A percentile compares a stretch with the other conserved stretches of the same genome.
Conservation (phyloP, 2,113 vertebrate species). For the Sigmodon hispidus region DNA sequence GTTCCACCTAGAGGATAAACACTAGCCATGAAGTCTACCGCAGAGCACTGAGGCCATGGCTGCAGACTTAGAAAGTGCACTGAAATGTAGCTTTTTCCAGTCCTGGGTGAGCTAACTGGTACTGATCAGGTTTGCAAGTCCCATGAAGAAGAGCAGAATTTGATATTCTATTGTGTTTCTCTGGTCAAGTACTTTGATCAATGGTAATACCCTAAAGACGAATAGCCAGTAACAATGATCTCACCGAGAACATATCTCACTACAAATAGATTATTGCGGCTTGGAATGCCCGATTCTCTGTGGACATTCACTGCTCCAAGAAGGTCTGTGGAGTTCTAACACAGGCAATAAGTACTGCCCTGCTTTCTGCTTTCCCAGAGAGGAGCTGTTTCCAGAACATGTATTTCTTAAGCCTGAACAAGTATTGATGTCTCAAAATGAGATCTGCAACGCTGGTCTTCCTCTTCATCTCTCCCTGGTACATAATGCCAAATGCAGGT, state of each 20-base stretch:
- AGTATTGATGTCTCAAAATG: fast-evolving
- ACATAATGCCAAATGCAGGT: fast-evolving
- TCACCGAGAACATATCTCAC: background rate
- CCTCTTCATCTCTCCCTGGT: background rate
- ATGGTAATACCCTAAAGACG: background rate
- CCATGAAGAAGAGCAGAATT: background rate
- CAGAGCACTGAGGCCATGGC: background rate
- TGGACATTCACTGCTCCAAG: background rate
- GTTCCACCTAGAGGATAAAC: slow-evolving; percentile 24
- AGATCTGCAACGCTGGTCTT: fast-evolving
- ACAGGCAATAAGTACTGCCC: too few species aligned
- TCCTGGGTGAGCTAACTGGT: background rate
- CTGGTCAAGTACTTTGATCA: background rate
- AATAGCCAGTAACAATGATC: background rate
- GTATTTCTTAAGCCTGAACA: background rate
- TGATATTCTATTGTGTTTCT: background rate
- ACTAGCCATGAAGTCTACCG: background rate
- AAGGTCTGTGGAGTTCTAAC: background rate
- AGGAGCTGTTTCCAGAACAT: background rate
- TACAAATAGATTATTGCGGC: background rate
- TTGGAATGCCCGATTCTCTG: background rate
- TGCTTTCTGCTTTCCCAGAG: background rate
- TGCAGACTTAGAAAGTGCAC: background rate
- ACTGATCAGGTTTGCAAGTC: background rate
- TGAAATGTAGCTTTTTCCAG: background rate